These are phyloP conservation scores for Dasypolia templi DNA, from an alignment of 2,888 invertebrate species.

Conservation along the genomic window DNA sequence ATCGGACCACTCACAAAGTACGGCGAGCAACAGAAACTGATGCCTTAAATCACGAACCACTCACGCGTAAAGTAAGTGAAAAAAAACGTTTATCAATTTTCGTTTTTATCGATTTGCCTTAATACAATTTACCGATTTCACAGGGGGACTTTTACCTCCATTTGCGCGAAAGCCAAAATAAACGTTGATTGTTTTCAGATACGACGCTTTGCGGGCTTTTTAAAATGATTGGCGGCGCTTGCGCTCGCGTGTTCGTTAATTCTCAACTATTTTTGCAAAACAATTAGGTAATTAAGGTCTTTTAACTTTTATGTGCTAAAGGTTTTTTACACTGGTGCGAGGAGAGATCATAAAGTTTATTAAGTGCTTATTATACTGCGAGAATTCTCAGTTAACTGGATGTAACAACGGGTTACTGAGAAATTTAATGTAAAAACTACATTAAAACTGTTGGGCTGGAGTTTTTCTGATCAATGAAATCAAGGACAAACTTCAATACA, in stretches of 20 bases:
- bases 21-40: slow-evolving; percentile 70
- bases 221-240: slow-evolving; percentile 67
- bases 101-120: slow-evolving; percentile 81
- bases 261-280: slow-evolving; percentile 57
- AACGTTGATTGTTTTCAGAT: slow-evolving; percentile 66
- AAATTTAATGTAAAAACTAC: slow-evolving; percentile 8
- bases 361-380: slow-evolving; percentile 42
- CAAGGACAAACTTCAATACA: not conserved
- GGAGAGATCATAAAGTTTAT: slow-evolving; percentile 42
- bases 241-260: slow-evolving; percentile 52
- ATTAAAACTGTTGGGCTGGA: not conserved
- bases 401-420: slow-evolving; percentile 31
- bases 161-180: slow-evolving; percentile 78
- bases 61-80: slow-evolving; percentile 85
- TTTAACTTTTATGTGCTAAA: slow-evolving; percentile 39
- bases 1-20: slow-evolving; percentile 69
- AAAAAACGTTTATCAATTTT: slow-evolving; percentile 77
- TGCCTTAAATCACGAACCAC: slow-evolving; percentile 84
- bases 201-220: slow-evolving; percentile 67
- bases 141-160: slow-evolving; percentile 80
- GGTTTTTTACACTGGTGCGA: slow-evolving; percentile 4
- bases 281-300: slow-evolving; percentile 60
- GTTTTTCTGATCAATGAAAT: not conserved
- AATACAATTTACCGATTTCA: slow-evolving; percentile 83
- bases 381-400: slow-evolving; percentile 17